These are phyloP conservation scores for Euproctis similis DNA, from an alignment of 2,888 invertebrate genomes.

Conservation along the genomic window DNA sequence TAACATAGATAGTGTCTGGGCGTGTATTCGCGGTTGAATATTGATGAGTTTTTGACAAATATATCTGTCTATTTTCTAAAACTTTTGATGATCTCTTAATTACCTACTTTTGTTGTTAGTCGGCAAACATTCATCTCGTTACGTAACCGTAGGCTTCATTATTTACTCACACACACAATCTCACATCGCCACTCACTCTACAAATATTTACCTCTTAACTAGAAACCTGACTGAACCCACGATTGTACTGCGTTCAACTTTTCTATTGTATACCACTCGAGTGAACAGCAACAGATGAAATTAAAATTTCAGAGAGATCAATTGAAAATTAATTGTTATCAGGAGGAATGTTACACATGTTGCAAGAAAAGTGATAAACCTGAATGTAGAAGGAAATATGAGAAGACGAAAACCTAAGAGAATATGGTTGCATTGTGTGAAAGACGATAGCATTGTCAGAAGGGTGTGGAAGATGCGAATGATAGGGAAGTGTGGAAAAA, in stretches of 20 bases:
- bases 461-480: too few species aligned
- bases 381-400: too few species aligned
- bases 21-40: constrained; percentile 15
- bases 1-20: constrained; percentile 19
- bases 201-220: constrained; percentile 69
- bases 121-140: constrained; percentile 69
- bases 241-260: constrained; percentile 62
- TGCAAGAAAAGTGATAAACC: too few species aligned
- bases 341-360: too few species aligned
- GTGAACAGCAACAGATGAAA: too few species aligned
- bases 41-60: constrained; percentile 41
- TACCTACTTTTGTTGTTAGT: constrained; percentile 63
- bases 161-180: constrained; percentile 63
- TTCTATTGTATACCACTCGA: constrained; percentile 44
- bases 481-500: too few species aligned
- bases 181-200: constrained; percentile 43
- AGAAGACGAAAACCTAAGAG: too few species aligned
- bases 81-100: constrained; percentile 66
- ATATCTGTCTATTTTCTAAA: constrained; percentile 49
- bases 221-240: constrained; percentile 64
- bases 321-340: too few species aligned
- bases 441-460: too few species aligned
- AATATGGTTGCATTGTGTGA: too few species aligned
- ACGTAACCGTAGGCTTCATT: constrained; percentile 60
- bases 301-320: too few species aligned